phyloP scores from a whole-genome alignment of 2,888 invertebrate species.

The Volucella inflata region DNA sequence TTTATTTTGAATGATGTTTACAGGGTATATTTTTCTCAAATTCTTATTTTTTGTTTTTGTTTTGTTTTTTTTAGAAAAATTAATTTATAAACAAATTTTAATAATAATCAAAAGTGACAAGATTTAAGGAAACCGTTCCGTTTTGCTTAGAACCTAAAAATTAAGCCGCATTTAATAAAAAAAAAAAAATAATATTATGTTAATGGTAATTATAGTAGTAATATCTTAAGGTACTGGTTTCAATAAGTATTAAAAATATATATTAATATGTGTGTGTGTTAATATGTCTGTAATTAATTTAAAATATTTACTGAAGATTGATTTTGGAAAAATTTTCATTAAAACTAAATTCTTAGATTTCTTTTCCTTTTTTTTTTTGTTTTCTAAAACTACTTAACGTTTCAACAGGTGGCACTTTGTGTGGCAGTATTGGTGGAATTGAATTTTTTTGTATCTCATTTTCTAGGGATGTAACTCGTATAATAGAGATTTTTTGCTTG shows the following conservation, averaged over 20 bases:
- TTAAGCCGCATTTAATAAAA: conserved; percentile 36
- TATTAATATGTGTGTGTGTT: conserved; percentile 26
- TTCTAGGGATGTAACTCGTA: conserved; percentile 18
- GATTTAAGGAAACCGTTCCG: conserved; percentile 68
- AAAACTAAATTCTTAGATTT: conserved; percentile 45
- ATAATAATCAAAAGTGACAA: conserved; percentile 36
- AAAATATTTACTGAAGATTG: background rate
- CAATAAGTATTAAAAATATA: conserved; percentile 51
- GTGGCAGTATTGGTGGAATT: conserved; percentile 62
- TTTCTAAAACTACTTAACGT: conserved; percentile 73
- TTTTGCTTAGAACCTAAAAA: conserved; percentile 50
- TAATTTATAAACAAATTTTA: conserved; percentile 14
- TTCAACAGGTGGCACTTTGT: conserved; percentile 63
- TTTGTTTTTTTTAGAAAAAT: conserved; percentile 31
- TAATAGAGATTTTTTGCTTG: conserved; percentile 28
- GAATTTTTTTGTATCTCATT: conserved; percentile 11
- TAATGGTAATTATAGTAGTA: conserved; percentile 30
- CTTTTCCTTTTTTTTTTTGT: background rate
- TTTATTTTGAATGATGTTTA: conserved; percentile 47
- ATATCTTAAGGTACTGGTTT: conserved; percentile 72
- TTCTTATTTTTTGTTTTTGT: conserved; percentile 19
- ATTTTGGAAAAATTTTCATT: conserved; percentile 32
- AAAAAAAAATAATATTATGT: background rate
- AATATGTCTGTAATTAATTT: conserved; percentile 28
- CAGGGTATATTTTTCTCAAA: conserved; percentile 5